Conservation (phyloP, 2,888 invertebrate genomes). For the Watsonalla cultraria region DNA sequence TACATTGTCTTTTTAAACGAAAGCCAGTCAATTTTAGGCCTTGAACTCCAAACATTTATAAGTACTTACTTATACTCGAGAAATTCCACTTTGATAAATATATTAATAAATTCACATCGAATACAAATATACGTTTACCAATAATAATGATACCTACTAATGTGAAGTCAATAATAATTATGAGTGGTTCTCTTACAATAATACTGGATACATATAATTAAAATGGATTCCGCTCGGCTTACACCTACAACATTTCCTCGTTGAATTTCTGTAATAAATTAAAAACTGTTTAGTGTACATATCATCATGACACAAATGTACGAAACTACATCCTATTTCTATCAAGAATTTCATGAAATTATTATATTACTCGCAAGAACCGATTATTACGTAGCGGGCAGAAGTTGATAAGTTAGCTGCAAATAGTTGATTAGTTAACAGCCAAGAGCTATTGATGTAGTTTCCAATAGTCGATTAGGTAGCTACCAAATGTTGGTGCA, state of each 20-base stretch:
- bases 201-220: conserved; percentile 41
- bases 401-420: too few relatives aligned
- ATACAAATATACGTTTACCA: conserved; percentile 38
- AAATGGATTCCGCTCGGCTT: conserved; percentile 24
- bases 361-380: too few relatives aligned
- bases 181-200: conserved; percentile 33
- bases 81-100: conserved; percentile 25
- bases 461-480: too few relatives aligned
- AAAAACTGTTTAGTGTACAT: neutral
- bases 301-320: too few relatives aligned
- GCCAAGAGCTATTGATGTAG: too few relatives aligned
- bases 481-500: too few relatives aligned
- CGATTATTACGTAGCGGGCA: too few relatives aligned
- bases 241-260: conserved; percentile 4
- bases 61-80: conserved; percentile 14
- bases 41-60: conserved; percentile 34
- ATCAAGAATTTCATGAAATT: too few relatives aligned
- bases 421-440: too few relatives aligned
- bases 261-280: neutral
- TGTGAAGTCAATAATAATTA: conserved; percentile 19
- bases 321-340: too few relatives aligned
- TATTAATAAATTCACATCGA: conserved; percentile 37
- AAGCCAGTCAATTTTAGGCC: conserved; percentile 28
- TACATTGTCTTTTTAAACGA: conserved; percentile 19
- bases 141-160: conserved; percentile 31